These are phyloP conservation scores for Papilio glaucus DNA, from an alignment of 1,140 invertebrate species.

Conservation along the genomic window DNA sequence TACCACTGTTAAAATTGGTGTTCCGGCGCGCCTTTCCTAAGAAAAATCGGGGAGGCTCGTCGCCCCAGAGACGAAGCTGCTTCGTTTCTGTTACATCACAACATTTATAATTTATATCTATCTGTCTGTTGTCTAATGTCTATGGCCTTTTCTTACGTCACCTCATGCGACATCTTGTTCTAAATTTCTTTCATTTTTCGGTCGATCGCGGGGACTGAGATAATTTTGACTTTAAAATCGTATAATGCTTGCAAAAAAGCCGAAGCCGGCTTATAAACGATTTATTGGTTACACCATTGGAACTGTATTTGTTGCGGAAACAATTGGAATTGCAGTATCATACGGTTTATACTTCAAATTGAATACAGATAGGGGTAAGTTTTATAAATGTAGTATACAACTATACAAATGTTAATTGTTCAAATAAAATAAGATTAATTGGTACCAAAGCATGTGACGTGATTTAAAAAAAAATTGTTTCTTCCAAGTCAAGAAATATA, in stretches of 20 bases:
- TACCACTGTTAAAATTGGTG: too few relatives aligned
- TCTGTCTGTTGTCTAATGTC: constrained; percentile 30
- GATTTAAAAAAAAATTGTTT: too few relatives aligned
- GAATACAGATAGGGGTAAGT: constrained; percentile 85
- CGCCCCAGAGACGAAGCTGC: too few relatives aligned
- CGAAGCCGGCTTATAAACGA: constrained; percentile 81
- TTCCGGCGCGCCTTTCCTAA: too few relatives aligned
- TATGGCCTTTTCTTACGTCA: constrained; percentile 56
- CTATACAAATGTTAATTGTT: not conserved
- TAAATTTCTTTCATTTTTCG: constrained; percentile 39
- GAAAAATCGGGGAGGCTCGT: too few relatives aligned
- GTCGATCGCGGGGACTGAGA: constrained; percentile 14
- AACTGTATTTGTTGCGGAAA: constrained; percentile 83
- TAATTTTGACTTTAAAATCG: constrained; percentile 35
- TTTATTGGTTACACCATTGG: constrained; percentile 81
- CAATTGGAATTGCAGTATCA: constrained; percentile 79
- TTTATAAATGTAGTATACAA: constrained; percentile 2
- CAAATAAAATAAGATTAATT: not conserved
- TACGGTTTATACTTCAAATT: constrained; percentile 85
- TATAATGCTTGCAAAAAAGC: constrained; percentile 85
- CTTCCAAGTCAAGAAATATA: too few relatives aligned
- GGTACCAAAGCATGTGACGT: too few relatives aligned
- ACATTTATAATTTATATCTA: too few relatives aligned
- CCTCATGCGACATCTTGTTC: constrained; percentile 52
- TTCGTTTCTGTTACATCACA: too few relatives aligned